Evolutionary conservation across 2,797 vertebrate species (phyloP).

Genomic region (Thaleichthys pacificus): DNA sequence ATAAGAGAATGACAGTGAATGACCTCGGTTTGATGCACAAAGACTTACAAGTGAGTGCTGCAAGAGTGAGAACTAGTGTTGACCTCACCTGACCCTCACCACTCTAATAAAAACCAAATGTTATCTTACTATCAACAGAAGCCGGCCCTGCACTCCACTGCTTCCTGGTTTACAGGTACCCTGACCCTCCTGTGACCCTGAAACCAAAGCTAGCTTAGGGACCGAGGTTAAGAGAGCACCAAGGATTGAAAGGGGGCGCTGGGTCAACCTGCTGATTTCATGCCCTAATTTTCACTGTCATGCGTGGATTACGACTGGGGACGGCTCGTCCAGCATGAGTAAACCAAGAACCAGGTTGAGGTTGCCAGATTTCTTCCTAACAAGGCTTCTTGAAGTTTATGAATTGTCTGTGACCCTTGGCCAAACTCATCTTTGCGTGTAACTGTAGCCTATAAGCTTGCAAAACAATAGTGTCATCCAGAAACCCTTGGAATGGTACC

Average conservation of each 20-base stretch:
- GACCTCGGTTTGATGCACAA: not conserved
- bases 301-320: constrained; percentile 40
- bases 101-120: constrained; percentile 59
- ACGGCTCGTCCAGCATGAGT: constrained; percentile 15
- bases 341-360: constrained; percentile 9
- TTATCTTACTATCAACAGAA: constrained; percentile 51
- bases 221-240: constrained; percentile 44
- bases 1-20: not conserved
- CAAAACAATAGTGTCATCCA: constrained; percentile 23
- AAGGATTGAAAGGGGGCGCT: constrained; percentile 41
- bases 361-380: constrained; percentile 21
- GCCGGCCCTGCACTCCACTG: constrained; percentile 40
- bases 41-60: constrained; percentile 9
- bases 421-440: constrained; percentile 3
- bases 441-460: constrained; percentile 25
- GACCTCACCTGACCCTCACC: constrained; percentile 51
- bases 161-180: constrained; percentile 59
- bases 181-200: constrained; percentile 55
- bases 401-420: constrained; percentile 15
- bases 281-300: constrained; percentile 54
- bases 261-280: constrained; percentile 64
- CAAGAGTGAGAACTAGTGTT: constrained; percentile 36
- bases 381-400: constrained; percentile 17
- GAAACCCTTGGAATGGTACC: not conserved
- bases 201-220: constrained; percentile 47